Evolutionary conservation across 2,888 invertebrate genomes (phyloP).

Genomic region (Emmelina monodactyla): DNA sequence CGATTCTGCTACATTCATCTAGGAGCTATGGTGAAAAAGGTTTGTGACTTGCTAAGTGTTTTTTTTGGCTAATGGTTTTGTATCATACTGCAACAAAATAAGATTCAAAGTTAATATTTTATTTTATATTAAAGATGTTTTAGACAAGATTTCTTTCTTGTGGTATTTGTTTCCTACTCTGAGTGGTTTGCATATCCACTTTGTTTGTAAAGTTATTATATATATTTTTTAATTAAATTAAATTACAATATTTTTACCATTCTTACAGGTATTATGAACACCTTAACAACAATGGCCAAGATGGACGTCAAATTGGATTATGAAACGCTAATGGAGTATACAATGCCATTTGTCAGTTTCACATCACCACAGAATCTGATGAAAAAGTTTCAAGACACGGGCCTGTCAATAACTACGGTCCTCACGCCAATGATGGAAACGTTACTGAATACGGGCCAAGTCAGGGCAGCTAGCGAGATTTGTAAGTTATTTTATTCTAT

Average conservation of each 20-base stretch:
- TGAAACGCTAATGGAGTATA: constrained; percentile 63
- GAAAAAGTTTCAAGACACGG: constrained; percentile 53
- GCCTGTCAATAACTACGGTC: constrained; percentile 34
- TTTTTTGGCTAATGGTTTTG: no score
- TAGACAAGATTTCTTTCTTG: no score
- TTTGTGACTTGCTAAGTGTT: no score
- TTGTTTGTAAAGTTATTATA: no score
- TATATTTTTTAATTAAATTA: constrained; percentile 1
- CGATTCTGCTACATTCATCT: constrained; percentile 58
- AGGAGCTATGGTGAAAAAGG: constrained; percentile 62
- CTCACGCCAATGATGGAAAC: constrained; percentile 57
- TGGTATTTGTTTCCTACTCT: no score
- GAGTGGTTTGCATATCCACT: no score
- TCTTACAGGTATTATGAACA: constrained; percentile 60
- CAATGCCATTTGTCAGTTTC: constrained; percentile 62
- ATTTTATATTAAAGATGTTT: no score
- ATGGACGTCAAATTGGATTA: constrained; percentile 64
- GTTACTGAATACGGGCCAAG: constrained; percentile 45
- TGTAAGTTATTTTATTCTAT: no score
- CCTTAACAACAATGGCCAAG: constrained; percentile 58
- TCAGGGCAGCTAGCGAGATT: constrained; percentile 49
- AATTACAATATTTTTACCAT: not conserved
- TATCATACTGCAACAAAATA: no score
- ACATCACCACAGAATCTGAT: constrained; percentile 52
- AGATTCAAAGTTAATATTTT: no score